Conservation (phyloP, 2,113 vertebrate species). For the Chaetodon trifascialis region DNA sequence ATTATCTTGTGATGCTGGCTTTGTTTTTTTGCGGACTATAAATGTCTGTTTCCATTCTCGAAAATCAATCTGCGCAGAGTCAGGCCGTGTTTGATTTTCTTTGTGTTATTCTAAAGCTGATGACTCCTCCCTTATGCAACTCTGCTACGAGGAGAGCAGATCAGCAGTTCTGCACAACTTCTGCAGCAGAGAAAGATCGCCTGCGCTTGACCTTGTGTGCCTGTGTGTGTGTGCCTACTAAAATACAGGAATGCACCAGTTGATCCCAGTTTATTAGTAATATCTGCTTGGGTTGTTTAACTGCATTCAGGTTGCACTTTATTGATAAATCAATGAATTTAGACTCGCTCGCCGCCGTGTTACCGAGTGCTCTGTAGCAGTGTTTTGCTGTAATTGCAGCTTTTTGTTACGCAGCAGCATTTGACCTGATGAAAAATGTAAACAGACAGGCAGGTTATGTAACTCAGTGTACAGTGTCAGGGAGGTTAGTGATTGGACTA, state of each 20-base stretch:
- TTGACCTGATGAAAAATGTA: constrained; percentile 78
- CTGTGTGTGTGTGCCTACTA: constrained; percentile 36
- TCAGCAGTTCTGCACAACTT: constrained; percentile 49
- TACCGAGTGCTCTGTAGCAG: constrained; percentile 35
- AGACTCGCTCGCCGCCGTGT: neutral
- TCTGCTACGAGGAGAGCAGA: constrained; percentile 41
- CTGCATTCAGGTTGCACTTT: constrained; percentile 6
- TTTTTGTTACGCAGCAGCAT: constrained; percentile 68
- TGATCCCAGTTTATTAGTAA: constrained; percentile 30
- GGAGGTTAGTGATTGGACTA: constrained; percentile 65
- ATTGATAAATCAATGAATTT: constrained; percentile 39
- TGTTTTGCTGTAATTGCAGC: constrained; percentile 56
- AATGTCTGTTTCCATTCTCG: constrained; percentile 63
- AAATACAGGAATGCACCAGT: constrained; percentile 36
- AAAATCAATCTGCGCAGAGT: constrained; percentile 66
- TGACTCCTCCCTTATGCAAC: constrained; percentile 73
- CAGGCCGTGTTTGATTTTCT: constrained; percentile 55
- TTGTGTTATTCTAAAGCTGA: constrained; percentile 66
- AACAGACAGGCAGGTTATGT: constrained; percentile 76
- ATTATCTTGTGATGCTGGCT: constrained; percentile 59
- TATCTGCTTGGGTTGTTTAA: constrained; percentile 9
- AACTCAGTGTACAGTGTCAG: constrained; percentile 66
- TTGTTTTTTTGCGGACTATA: constrained; percentile 57
- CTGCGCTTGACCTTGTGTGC: constrained; percentile 61
- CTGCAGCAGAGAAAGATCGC: constrained; percentile 24